Percentiles rank a stretch among this genome's conserved stretches.
Evolutionary conservation across 2,888 invertebrate genomes (phyloP).

Genomic region (Cheilosia vernalis): DNA sequence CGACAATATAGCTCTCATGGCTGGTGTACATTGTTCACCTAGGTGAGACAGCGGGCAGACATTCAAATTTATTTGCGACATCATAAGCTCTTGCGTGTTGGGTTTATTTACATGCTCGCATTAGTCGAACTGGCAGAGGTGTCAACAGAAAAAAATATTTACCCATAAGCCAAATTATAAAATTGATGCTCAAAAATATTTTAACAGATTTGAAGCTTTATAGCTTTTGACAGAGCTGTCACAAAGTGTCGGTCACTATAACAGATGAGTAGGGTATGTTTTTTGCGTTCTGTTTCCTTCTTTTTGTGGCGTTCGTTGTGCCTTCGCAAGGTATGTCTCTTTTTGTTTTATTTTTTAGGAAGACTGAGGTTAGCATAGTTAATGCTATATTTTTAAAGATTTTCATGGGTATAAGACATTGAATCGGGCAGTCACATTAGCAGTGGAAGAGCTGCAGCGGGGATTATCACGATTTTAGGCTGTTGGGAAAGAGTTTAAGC

Average conservation of each 20-base stretch:
- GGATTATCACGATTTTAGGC: too few species aligned
- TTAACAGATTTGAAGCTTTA: slow-evolving; percentile 51
- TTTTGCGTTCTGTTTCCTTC: not conserved
- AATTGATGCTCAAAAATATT: not conserved
- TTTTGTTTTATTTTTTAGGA: too few species aligned
- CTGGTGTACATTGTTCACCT: not conserved
- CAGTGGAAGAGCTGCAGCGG: too few species aligned
- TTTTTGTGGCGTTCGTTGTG: not conserved
- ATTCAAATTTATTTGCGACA: slow-evolving; percentile 18
- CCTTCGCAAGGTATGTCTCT: too few species aligned
- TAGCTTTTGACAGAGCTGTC: slow-evolving; percentile 47
- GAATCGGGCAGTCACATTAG: too few species aligned
- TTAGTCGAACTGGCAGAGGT: not conserved
- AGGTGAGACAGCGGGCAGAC: slow-evolving; percentile 6
- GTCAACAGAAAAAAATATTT: slow-evolving; percentile 8
- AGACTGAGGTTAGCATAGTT: too few species aligned
- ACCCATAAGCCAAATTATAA: not conserved
- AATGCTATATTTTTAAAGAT: too few species aligned
- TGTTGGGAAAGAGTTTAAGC: too few species aligned
- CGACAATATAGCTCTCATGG: not conserved
- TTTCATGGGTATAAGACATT: too few species aligned
- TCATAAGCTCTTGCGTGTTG: not conserved
- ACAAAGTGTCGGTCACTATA: slow-evolving; percentile 57
- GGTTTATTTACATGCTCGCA: not conserved
- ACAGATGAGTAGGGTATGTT: slow-evolving; percentile 56